Base-by-base conservation (phyloP, 2,888 invertebrate genomes). In the Biston betularia region DNA sequence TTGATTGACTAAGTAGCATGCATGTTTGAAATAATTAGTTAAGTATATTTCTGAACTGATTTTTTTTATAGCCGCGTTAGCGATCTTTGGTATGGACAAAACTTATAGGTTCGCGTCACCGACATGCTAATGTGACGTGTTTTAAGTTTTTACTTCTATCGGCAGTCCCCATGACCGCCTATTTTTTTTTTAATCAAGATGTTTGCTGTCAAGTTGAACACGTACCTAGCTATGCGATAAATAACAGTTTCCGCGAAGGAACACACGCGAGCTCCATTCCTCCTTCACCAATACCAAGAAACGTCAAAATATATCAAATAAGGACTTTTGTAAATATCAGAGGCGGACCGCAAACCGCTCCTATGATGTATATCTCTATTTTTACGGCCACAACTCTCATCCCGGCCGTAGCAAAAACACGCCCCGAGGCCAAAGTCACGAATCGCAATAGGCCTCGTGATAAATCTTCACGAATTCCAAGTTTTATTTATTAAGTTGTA, bases 401-500 rank as follows among this genome's bases (percentile, higher is more conserved):
- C 75, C 77, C 81, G 76, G 78, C 50, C 48, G 52, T 54, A 79
- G 84, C 84, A 87, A 88, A 88, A 89, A 87, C 87, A 80, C 81
- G 86, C 84, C 85, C 79, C 81, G 68, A 79, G 83, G 80, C 73
- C 72, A 73, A 54, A 84, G 82, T 83, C 87, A 89, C 86, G 88
- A 88, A 86, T 88, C 83, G 88, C 89, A 89, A 89, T 89, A 88
- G 84, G 75, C 76, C 81, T 84, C 80, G 87, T 81, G 89, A 92
- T 93, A 93, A 93, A 93, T 93, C 92, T 92, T 90, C 85, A 84
- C 84, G 84, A 89, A 92, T 90, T 84, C 89, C 88, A 87, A 72
- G 81, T 87, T 91, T 91, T 91, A 92, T 92, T 92, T 92, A 93
- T 93, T 93, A 93, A 93, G 93, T 90, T 92, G 92, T 92, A 89